phyloP scores from a whole-genome alignment of 2,113 vertebrate species.

The Oncorhynchus masou region DNA sequence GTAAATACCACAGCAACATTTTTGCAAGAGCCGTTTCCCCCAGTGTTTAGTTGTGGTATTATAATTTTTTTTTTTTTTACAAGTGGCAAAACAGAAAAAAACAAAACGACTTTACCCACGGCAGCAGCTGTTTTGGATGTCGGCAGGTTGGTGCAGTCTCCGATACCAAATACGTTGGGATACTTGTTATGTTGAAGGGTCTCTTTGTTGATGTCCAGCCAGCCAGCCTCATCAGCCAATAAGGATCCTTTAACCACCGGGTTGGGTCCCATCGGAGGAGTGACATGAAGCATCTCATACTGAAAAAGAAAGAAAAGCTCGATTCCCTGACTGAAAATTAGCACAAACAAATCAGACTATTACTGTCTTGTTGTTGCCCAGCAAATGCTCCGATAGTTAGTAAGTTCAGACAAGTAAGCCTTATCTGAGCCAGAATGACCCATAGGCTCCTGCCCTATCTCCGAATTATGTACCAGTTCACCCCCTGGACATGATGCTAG shows the following conservation, averaged over 20 bases:
- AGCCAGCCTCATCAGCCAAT: constrained; percentile 80
- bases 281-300: constrained; percentile 98
- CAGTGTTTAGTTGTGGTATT: too few relatives aligned
- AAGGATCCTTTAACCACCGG: constrained; percentile 78
- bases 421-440: too few relatives aligned
- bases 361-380: background rate
- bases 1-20: background rate
- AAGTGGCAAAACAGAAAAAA: too few relatives aligned
- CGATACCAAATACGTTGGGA: constrained; percentile 93
- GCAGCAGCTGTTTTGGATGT: constrained; percentile 92
- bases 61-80: too few relatives aligned
- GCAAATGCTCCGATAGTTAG: too few relatives aligned
- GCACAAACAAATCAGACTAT: background rate
- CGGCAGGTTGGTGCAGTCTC: constrained; percentile 94
- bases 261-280: constrained; percentile 92
- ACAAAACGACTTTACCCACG: constrained; percentile 74
- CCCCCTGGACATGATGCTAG: too few relatives aligned
- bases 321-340: background rate
- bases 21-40: background rate
- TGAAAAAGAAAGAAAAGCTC: constrained; percentile 46
- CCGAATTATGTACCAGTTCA: too few relatives aligned
- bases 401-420: too few relatives aligned
- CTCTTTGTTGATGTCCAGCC: constrained; percentile 88
- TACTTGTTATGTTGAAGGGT: constrained; percentile 89
- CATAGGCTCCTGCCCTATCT: too few relatives aligned